Evolutionary conservation across 1,140 invertebrate genomes (phyloP).

Genomic region (Cydia amplana): DNA sequence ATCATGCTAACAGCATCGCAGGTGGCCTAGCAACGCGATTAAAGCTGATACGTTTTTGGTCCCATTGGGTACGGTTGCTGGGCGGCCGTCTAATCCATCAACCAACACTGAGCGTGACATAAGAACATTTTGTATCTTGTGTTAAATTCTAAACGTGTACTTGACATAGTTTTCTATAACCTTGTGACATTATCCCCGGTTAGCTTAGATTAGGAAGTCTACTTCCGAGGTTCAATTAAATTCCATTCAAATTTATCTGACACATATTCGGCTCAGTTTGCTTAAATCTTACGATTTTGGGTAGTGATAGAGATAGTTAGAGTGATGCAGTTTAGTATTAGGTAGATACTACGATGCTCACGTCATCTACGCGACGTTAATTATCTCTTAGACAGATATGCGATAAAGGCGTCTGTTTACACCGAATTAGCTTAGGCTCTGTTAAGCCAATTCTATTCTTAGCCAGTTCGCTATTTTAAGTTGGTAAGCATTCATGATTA

Average conservation of each 20-base stretch:
- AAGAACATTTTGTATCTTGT: slow-evolving; percentile 37
- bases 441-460: slow-evolving; percentile 14
- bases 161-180: slow-evolving; percentile 58
- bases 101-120: slow-evolving; percentile 21
- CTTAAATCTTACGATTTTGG: background rate
- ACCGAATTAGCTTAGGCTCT: background rate
- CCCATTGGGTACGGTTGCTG: slow-evolving; percentile 10
- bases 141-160: slow-evolving; percentile 45
- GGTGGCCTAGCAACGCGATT: slow-evolving; percentile 22
- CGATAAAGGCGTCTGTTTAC: background rate
- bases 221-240: slow-evolving; percentile 33
- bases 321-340: no score
- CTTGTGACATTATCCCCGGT: slow-evolving; percentile 46
- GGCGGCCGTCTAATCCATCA: slow-evolving; percentile 8
- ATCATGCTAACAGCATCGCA: slow-evolving; percentile 18
- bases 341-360: slow-evolving; percentile 5
- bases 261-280: background rate
- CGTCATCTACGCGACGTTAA: background rate
- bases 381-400: background rate
- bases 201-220: slow-evolving; percentile 45
- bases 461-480: background rate
- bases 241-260: slow-evolving; percentile 35
- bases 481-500: background rate
- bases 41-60: slow-evolving; percentile 22
- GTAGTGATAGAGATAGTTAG: background rate